Base-by-base conservation (phyloP, 2,888 invertebrate species). In the Ennomos erosarius region DNA sequence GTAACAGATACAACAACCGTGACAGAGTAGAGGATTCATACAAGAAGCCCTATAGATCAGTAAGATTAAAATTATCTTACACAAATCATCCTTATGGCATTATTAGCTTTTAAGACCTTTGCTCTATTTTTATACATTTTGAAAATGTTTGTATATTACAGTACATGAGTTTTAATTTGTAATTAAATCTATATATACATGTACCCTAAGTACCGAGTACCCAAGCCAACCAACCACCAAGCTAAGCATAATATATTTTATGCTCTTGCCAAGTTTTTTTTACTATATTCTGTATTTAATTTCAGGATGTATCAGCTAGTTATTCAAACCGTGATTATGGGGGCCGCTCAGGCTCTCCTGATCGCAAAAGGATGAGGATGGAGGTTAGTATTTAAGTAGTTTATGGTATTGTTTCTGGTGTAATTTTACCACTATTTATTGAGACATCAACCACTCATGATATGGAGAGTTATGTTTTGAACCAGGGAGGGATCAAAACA, bases 291-390 rank as follows among this genome's bases (percentile, higher is more conserved):
- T 3, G n/a, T 11, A 34, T 37, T 16, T 44, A 26, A 49, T 73
- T 82, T 57, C 73, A 93, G 93, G 93, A 93, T 66, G 79, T 79
- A 67, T 85, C 92, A 62, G 87, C 90, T 71, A 89, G 87, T 68
- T 93, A 92, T 78, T 89, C 92, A 51, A 90, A 84, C 67, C 87
- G 94, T 64, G 94, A 94, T 58, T 93, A 93, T 80, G 91, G 92
- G 68, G 85, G 90, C 62, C 88, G 93, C 64, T 89, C 94, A 65
- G 92, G 94, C 64, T 94, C 95, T 53, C 95, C 95, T 46, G 95
- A 95, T 47, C 89, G 94, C 57, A 95, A 95, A 81, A 88, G 94
- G 79, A 91, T 94, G 85, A 93, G 94, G 75, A 88, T 93, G 70
- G 94, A 94, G 93, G 94, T 94, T 73, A 85, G 90, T 89, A 76